phyloP scores from a whole-genome alignment of 2,888 invertebrate species.

The Diaprepes abbreviatus region DNA sequence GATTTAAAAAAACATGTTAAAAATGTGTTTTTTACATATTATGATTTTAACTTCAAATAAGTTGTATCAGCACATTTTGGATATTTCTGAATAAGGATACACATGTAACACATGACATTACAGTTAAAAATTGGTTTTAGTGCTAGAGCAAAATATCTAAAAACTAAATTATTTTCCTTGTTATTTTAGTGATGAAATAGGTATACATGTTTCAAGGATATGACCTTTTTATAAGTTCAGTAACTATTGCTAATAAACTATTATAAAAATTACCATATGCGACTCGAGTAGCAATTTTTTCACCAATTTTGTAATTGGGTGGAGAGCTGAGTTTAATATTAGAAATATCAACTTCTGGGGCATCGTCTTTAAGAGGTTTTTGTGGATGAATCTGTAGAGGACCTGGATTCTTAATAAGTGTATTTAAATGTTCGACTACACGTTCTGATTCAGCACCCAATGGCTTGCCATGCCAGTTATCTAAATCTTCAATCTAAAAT shows the following conservation, averaged over 20 bases:
- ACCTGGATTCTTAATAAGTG: slow-evolving; percentile 77
- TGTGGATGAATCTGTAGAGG: slow-evolving; percentile 74
- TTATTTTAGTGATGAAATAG: no score
- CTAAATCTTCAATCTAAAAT: slow-evolving; percentile 83
- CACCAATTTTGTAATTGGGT: slow-evolving; percentile 85
- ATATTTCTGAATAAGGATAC: no score
- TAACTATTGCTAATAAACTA: not conserved
- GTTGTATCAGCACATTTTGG: no score
- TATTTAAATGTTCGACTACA: slow-evolving; percentile 77
- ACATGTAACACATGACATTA: no score
- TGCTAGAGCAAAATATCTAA: no score
- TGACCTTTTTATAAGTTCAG: not conserved
- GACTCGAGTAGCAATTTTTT: slow-evolving; percentile 87
- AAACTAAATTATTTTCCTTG: no score
- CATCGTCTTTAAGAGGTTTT: slow-evolving; percentile 76
- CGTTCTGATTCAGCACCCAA: slow-evolving; percentile 85
- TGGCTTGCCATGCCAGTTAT: slow-evolving; percentile 99
- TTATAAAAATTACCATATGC: slow-evolving; percentile 82
- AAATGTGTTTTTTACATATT: no score
- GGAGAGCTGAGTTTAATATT: slow-evolving; percentile 82
- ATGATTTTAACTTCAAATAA: no score
- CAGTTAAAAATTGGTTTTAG: no score
- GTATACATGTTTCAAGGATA: no score
- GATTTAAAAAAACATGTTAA: no score
- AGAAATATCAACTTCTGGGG: slow-evolving; percentile 80